phyloP scores from a whole-genome alignment of 2,797 vertebrate species.

The Rachycentron canadum region DNA sequence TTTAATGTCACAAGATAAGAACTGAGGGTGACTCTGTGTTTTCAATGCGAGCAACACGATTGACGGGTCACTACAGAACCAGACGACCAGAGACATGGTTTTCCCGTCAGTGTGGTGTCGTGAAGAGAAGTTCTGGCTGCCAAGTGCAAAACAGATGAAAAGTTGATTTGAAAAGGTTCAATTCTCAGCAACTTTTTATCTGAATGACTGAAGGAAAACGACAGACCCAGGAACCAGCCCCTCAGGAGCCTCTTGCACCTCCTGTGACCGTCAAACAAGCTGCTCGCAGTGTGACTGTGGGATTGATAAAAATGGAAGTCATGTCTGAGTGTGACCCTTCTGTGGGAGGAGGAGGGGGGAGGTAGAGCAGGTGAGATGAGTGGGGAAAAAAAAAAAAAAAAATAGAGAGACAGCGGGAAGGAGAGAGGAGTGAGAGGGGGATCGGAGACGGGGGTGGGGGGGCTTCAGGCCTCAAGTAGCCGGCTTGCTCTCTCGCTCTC shows the following conservation, averaged over 20 bases:
- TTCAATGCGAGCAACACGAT: slow-evolving; percentile 41
- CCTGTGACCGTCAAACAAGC: slow-evolving; percentile 10
- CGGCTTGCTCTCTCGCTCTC: slow-evolving; percentile 38
- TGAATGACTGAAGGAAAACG: slow-evolving; percentile 3
- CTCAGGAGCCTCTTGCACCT: too few species aligned
- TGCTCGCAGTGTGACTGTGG: slow-evolving; percentile 34
- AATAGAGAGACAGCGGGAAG: slow-evolving; percentile 67
- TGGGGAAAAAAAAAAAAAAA: slow-evolving; percentile 26
- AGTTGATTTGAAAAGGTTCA: slow-evolving; percentile 4
- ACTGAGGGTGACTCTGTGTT: slow-evolving; percentile 29
- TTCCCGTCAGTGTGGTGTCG: background rate
- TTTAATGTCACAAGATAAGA: slow-evolving; percentile 31
- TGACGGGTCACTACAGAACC: slow-evolving; percentile 22
- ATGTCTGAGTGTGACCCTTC: slow-evolving; percentile 49
- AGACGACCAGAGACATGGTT: background rate
- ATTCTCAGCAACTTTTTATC: background rate
- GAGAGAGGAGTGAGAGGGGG: slow-evolving; percentile 71
- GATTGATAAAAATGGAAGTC: slow-evolving; percentile 7
- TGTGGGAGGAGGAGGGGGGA: slow-evolving; percentile 40
- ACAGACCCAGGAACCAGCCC: slow-evolving; percentile 3
- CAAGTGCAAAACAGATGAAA: slow-evolving; percentile 1
- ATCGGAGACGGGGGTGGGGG: slow-evolving; percentile 34
- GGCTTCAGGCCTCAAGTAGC: slow-evolving; percentile 51
- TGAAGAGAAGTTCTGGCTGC: background rate
- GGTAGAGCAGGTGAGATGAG: slow-evolving; percentile 72